Evolutionary conservation across 2,113 vertebrate genomes (phyloP).

Genomic region (Pseudolaguvia tuberculata): DNA sequence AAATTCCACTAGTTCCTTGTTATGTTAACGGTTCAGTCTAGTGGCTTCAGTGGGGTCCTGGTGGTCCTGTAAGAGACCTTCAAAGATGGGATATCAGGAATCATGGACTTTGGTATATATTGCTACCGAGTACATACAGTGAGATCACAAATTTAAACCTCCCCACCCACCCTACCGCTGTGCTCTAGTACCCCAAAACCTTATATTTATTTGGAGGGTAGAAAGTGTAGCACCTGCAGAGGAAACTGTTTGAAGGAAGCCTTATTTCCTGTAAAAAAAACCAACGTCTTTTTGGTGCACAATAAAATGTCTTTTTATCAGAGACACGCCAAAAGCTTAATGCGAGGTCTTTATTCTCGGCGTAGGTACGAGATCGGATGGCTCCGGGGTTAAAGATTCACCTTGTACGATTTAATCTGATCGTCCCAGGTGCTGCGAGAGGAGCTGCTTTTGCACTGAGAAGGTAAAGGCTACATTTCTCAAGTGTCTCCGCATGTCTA

Average conservation of each 20-base stretch:
- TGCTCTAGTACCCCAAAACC: constrained; percentile 23
- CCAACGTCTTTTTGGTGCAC: constrained; percentile 22
- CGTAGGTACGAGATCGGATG: constrained; percentile 5
- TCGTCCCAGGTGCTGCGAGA: not conserved
- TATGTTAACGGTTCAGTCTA: not conserved
- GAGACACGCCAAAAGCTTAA: not conserved
- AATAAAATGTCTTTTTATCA: too few species aligned
- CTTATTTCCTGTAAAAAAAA: constrained; percentile 64
- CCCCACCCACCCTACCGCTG: not conserved
- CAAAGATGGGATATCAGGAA: too few species aligned
- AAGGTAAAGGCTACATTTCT: not conserved
- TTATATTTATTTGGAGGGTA: constrained; percentile 46
- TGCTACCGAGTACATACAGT: too few species aligned
- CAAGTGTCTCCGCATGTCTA: constrained; percentile 9
- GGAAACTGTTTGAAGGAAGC: constrained; percentile 70
- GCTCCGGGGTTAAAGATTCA: constrained; percentile 33
- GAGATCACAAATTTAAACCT: too few species aligned
- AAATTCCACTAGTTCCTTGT: not conserved
- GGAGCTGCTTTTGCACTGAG: not conserved
- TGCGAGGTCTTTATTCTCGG: constrained; percentile 18
- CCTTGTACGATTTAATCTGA: constrained; percentile 13
- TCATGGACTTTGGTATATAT: too few species aligned
- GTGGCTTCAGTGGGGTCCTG: constrained; percentile 37
- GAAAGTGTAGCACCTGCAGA: constrained; percentile 66
- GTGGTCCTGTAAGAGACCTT: constrained; percentile 19